Base-by-base conservation (phyloP, 2,888 invertebrate genomes). In the Argyresthia albistria region DNA sequence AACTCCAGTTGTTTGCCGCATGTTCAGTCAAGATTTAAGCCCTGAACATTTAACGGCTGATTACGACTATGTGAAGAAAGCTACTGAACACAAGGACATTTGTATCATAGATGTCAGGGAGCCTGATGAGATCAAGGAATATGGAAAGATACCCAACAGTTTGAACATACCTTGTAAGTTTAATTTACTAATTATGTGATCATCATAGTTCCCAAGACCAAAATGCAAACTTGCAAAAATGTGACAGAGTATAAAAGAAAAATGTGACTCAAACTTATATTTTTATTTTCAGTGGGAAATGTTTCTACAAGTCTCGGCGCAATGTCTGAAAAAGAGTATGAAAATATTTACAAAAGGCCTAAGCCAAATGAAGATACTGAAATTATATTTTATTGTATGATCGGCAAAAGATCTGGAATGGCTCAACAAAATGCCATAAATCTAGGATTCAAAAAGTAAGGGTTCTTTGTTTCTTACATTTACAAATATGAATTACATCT, bases 101-200 rank as follows among this genome's bases (percentile, higher is more conserved):
- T 9, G 35, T 10, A 88, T 95, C 35, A 89, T 96, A 56, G 95
- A 95, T 82, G 94, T 95, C 0, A 90, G 95, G 58, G 93, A 94
- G 67, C 92, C 93, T 36, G 74, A 88, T 10, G 95, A 95, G 76
- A 72, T 95, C 9, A 73, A 88, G 56, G 91, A 93, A 66, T 90
- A 91, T 59, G 94, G 95, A 3, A 81, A 87, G 64, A 90, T 95
- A 55, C 94, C 94, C 42, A 90, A 90, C 53, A 93, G 93, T 65
- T 88, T 94, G 52, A 93, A 94, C 65, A 93, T 95, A 70, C 94
- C 94, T 60, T 83, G 94, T 92, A 88, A 89, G 89, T 80, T 25
- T 25, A 6, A 25, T 25, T 6, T 25, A 6, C 25, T 25, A 25
- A 25, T 25, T n/a, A n/a, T n/a, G n/a, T n/a, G n/a, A 6, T 25